A percentile compares a stretch with the other conserved stretches of the same genome.
phyloP scores from a whole-genome alignment of 2,113 vertebrate species.

The Eulacestoma nigropectus region DNA sequence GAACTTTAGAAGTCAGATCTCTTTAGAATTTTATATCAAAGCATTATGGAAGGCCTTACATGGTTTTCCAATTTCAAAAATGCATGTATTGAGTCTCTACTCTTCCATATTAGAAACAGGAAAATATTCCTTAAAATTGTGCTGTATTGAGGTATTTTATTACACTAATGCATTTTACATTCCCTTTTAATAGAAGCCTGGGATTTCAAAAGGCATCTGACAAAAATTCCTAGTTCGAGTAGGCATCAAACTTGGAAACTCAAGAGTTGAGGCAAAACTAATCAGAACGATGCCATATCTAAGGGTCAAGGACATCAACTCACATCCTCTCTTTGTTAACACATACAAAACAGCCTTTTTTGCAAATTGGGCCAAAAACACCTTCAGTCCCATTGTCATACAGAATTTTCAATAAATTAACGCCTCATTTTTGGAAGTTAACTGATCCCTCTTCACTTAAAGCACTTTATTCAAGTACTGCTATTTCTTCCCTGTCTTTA shows the following conservation, averaged over 20 bases:
- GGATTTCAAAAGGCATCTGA: neutral
- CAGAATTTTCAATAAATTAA: neutral
- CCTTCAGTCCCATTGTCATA: neutral
- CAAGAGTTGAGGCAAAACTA: neutral
- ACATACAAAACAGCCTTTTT: neutral
- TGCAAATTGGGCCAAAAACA: neutral
- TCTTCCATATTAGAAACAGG: neutral
- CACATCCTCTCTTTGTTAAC: neutral
- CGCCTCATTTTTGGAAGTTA: neutral
- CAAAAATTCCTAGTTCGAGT: neutral
- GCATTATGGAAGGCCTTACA: neutral
- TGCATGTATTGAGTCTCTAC: neutral
- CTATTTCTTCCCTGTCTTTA: neutral
- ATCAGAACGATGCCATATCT: neutral
- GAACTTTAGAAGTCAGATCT: neutral
- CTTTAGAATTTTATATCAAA: neutral
- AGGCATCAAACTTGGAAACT: neutral
- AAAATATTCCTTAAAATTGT: neutral
- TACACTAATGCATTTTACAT: neutral
- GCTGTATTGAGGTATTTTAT: neutral
- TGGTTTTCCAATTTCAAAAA: neutral
- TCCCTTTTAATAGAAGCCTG: neutral
- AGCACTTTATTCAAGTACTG: neutral
- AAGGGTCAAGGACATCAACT: neutral
- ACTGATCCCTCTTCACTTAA: neutral